Conservation (phyloP, 2,888 invertebrate species). For the Phortica okadai region DNA sequence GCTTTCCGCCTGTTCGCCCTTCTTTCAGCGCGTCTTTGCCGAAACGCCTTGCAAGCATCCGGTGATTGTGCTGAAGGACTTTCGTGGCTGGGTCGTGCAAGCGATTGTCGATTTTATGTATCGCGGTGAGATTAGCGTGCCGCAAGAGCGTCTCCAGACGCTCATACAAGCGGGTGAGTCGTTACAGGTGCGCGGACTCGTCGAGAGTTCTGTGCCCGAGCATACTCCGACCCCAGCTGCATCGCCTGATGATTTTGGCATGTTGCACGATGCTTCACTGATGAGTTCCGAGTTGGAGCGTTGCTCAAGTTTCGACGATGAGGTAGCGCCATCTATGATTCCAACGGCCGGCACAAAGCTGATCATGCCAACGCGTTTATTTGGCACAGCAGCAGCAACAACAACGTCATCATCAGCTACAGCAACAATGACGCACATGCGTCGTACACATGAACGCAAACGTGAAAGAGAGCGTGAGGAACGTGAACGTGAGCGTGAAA, state of each 20-base stretch:
- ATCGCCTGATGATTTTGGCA: conserved; percentile 74
- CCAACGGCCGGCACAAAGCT: conserved; percentile 67
- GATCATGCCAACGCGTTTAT: conserved; percentile 74
- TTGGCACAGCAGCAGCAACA: conserved; percentile 64
- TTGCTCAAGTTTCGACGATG: conserved; percentile 76
- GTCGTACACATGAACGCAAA: conserved; percentile 68
- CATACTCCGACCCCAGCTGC: conserved; percentile 76
- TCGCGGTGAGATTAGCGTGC: conserved; percentile 92
- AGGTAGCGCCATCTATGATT: conserved; percentile 77
- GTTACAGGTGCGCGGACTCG: conserved; percentile 88
- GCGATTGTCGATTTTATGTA: conserved; percentile 96
- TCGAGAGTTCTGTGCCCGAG: conserved; percentile 80
- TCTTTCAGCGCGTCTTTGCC: conserved; percentile 91
- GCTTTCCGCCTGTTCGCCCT: conserved; percentile 91
- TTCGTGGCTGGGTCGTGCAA: conserved; percentile 91
- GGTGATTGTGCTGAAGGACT: conserved; percentile 93
- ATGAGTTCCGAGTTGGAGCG: conserved; percentile 72
- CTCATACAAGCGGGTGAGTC: conserved; percentile 93
- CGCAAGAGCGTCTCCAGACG: conserved; percentile 88
- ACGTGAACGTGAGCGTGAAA: conserved; percentile 73
- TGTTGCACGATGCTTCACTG: conserved; percentile 70
- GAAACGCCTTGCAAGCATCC: conserved; percentile 96
- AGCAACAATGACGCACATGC: conserved; percentile 52
- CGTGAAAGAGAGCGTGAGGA: conserved; percentile 50
- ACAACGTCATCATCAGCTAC: conserved; percentile 57